Evolutionary conservation across 1,140 invertebrate species (phyloP).

Genomic region (Acromyrmex charruanus): DNA sequence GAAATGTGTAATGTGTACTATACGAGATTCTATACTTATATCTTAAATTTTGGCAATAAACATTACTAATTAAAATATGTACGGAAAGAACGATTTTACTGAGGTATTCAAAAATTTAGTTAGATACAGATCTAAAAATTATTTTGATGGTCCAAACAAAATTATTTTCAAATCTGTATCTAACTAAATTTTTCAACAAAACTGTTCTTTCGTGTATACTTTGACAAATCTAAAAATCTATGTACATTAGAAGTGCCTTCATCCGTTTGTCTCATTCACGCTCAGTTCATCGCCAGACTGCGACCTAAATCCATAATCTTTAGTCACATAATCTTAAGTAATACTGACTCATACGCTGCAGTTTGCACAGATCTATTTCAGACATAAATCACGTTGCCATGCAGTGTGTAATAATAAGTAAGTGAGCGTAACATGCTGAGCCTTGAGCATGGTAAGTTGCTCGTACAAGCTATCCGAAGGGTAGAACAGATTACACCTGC

Average conservation of each 20-base stretch:
- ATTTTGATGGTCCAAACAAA: no score
- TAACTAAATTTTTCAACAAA: no score
- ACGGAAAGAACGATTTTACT: no score
- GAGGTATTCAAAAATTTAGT: no score
- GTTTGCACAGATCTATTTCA: constrained; percentile 63
- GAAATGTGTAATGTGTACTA: not conserved
- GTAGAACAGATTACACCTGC: not conserved
- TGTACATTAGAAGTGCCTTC: constrained; percentile 42
- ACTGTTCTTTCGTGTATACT: not conserved
- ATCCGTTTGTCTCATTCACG: constrained; percentile 53
- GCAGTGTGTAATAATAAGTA: constrained; percentile 69
- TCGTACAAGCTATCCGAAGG: not conserved
- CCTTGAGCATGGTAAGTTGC: constrained; percentile 49
- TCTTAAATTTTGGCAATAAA: not conserved
- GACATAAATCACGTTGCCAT: constrained; percentile 68
- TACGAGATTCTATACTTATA: not conserved
- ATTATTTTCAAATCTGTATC: no score
- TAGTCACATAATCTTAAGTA: constrained; percentile 49
- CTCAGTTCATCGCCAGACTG: constrained; percentile 50
- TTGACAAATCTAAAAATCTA: not conserved
- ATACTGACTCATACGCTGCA: constrained; percentile 64
- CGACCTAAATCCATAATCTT: constrained; percentile 23
- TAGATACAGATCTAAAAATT: no score
- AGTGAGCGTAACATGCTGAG: constrained; percentile 66
- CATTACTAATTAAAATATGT: not conserved